These are phyloP conservation scores for Argyrosomus regius DNA, from an alignment of 2,797 vertebrate species.

Conservation along the genomic window DNA sequence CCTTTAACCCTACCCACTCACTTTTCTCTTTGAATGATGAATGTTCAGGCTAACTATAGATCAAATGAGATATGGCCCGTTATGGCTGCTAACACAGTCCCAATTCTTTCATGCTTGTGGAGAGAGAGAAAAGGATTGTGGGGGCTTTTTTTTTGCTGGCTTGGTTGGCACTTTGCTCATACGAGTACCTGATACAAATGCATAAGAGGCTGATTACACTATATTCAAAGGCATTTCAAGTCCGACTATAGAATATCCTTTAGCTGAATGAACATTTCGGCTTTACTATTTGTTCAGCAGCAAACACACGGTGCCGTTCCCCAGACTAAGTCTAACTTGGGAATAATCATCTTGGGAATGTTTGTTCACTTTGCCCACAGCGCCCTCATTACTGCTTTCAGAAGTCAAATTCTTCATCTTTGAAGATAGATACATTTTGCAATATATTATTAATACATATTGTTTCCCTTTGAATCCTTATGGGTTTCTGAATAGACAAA, in stretches of 20 bases:
- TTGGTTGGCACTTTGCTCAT: conserved; percentile 14
- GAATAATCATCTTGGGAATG: conserved; percentile 78
- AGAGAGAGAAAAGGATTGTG: conserved; percentile 18
- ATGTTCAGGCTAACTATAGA: conserved; percentile 27
- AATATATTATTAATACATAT: conserved; percentile 75
- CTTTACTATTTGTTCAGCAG: conserved; percentile 61
- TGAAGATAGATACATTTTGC: conserved; percentile 69
- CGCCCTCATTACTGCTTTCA: conserved; percentile 71
- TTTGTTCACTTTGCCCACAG: conserved; percentile 75
- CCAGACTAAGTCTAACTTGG: conserved; percentile 67
- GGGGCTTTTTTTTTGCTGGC: conserved; percentile 10
- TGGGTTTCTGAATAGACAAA: conserved; percentile 48
- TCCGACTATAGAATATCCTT: conserved; percentile 39
- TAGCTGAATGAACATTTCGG: conserved; percentile 51
- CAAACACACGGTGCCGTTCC: conserved; percentile 48
- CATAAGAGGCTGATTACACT: conserved; percentile 38
- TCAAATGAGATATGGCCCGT: conserved; percentile 37
- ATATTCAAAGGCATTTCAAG: conserved; percentile 46
- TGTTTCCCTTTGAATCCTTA: conserved; percentile 68
- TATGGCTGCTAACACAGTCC: conserved; percentile 8
- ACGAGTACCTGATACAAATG: conserved; percentile 4
- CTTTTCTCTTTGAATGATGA: conserved; percentile 18
- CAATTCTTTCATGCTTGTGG: conserved; percentile 20
- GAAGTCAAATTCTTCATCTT: conserved; percentile 66
- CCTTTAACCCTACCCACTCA: conserved; percentile 37